These are phyloP conservation scores for Drosophila meridionalis DNA, from an alignment of 2,888 invertebrate genomes.

Conservation along the genomic window DNA sequence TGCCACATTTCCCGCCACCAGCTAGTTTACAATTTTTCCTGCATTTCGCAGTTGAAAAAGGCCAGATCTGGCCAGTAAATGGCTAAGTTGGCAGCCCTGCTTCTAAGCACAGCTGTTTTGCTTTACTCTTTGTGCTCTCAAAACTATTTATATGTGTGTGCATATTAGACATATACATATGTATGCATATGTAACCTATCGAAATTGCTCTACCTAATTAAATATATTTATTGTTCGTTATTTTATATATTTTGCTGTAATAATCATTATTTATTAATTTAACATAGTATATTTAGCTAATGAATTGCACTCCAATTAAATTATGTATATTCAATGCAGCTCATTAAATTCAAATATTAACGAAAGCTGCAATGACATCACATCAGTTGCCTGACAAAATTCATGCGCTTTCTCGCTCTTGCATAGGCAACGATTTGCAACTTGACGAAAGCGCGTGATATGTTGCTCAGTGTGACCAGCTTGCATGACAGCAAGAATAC, in stretches of 20 bases:
- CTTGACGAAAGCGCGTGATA: conserved; percentile 1
- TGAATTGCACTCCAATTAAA: background rate
- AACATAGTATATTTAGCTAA: background rate
- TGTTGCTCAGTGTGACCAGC: background rate
- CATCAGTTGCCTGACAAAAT: background rate
- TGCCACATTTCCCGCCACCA: too few species aligned
- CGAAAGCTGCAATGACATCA: background rate
- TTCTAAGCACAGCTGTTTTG: background rate
- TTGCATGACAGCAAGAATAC: background rate
- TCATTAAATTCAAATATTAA: conserved; percentile 5
- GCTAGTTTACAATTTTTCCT: too few species aligned
- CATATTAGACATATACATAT: background rate
- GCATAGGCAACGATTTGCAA: background rate
- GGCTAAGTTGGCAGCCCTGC: too few species aligned
- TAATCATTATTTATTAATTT: background rate
- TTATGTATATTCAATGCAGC: background rate
- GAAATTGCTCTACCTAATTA: background rate
- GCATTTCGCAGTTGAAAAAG: too few species aligned
- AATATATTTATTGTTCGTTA: background rate
- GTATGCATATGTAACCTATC: background rate
- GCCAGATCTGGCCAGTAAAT: too few species aligned
- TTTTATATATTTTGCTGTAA: too few species aligned
- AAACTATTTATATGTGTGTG: background rate
- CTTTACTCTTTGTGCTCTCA: background rate
- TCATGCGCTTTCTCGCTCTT: background rate